These are phyloP conservation scores for Spatula clypeata DNA, from an alignment of 2,797 vertebrate genomes.

Conservation along the genomic window DNA sequence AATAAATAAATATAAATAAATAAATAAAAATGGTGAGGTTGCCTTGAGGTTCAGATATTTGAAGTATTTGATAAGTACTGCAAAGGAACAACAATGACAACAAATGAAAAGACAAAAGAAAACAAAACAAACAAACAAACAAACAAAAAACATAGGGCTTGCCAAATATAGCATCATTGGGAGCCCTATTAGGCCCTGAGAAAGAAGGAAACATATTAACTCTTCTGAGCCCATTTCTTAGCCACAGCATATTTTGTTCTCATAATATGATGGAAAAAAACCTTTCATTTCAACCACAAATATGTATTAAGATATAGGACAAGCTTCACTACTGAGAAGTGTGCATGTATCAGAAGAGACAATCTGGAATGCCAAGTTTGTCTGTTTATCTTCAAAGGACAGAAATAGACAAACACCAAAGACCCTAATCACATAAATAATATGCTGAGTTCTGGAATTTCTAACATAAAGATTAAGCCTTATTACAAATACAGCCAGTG, in stretches of 20 bases:
- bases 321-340: background rate
- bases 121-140: no score
- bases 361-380: conserved; percentile 5
- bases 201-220: background rate
- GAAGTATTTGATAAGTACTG: background rate
- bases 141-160: background rate
- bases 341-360: background rate
- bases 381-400: conserved; percentile 7
- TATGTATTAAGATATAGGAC: background rate
- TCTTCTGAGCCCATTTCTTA: background rate
- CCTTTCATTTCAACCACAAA: background rate
- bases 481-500: background rate
- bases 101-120: background rate
- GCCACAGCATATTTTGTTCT: background rate
- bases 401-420: background rate
- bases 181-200: background rate
- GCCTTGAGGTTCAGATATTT: background rate
- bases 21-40: background rate
- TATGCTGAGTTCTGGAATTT: background rate
- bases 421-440: background rate
- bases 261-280: background rate
- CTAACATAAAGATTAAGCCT: background rate
- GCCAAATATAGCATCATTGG: background rate
- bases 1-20: no score
- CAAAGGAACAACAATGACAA: background rate